phyloP scores from a whole-genome alignment of 2,113 vertebrate genomes.

The Zosterops hypoxanthus region DNA sequence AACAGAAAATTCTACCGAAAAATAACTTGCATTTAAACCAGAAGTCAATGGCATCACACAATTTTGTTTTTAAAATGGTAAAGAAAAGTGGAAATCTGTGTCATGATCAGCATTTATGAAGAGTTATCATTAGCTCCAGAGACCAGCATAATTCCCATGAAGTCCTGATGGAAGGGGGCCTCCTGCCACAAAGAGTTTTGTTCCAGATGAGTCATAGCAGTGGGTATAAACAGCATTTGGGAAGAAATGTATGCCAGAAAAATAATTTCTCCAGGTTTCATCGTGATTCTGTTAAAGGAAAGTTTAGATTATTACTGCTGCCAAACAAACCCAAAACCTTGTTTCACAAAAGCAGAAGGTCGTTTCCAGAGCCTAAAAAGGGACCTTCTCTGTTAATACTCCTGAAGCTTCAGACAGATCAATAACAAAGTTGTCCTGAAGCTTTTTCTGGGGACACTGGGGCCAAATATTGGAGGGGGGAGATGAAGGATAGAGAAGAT shows the following conservation, averaged over 20 bases:
- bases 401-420: neutral
- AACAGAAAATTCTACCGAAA: constrained; percentile 5
- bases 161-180: constrained; percentile 96
- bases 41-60: constrained; percentile 59
- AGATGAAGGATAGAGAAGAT: neutral
- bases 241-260: constrained; percentile 94
- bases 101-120: constrained; percentile 65
- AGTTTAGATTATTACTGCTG: neutral
- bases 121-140: constrained; percentile 89
- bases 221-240: constrained; percentile 98
- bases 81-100: constrained; percentile 52
- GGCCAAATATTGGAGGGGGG: neutral
- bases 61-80: constrained; percentile 35
- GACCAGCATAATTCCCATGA: constrained; percentile 95
- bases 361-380: neutral
- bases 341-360: neutral
- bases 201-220: constrained; percentile 97
- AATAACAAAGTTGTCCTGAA: neutral
- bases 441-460: neutral
- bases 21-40: constrained; percentile 48
- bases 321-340: neutral
- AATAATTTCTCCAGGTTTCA: constrained; percentile 98
- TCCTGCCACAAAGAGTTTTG: constrained; percentile 95
- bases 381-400: neutral
- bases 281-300: constrained; percentile 87